These are phyloP conservation scores for Semnornis frantzii DNA, from an alignment of 2,113 vertebrate genomes.

Conservation along the genomic window DNA sequence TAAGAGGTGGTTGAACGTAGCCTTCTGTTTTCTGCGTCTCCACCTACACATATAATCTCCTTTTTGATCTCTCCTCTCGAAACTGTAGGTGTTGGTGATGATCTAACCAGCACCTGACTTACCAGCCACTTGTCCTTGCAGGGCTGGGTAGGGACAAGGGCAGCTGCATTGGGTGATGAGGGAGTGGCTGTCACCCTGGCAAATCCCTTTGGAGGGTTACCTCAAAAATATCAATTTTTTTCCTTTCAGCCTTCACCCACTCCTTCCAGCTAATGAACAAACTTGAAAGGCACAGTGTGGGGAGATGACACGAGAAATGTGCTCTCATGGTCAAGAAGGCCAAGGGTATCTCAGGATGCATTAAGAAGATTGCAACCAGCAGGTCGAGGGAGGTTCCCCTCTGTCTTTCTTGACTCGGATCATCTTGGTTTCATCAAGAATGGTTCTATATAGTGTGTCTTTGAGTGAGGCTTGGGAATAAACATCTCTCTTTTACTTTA, in stretches of 20 bases:
- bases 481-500: background rate
- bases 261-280: background rate
- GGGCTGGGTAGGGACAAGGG: background rate
- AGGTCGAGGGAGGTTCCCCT: too few species aligned
- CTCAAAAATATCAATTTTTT: background rate
- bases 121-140: background rate
- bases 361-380: too few species aligned
- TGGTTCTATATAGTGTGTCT: background rate
- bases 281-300: background rate
- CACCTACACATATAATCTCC: constrained; percentile 7
- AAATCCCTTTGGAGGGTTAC: background rate
- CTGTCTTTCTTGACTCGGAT: background rate
- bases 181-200: background rate
- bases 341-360: too few species aligned
- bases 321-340: too few species aligned
- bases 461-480: background rate
- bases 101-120: constrained; percentile 39
- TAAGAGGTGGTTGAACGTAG: background rate
- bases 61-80: constrained; percentile 22
- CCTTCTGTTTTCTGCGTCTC: background rate
- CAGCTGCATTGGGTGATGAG: background rate
- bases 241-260: background rate
- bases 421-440: background rate
- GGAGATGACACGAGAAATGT: background rate
- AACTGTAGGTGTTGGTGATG: constrained; percentile 36